Percentiles rank a stretch among this genome's conserved stretches.
phyloP scores from a whole-genome alignment of 2,113 vertebrate species.

The Peromyscus leucopus region DNA sequence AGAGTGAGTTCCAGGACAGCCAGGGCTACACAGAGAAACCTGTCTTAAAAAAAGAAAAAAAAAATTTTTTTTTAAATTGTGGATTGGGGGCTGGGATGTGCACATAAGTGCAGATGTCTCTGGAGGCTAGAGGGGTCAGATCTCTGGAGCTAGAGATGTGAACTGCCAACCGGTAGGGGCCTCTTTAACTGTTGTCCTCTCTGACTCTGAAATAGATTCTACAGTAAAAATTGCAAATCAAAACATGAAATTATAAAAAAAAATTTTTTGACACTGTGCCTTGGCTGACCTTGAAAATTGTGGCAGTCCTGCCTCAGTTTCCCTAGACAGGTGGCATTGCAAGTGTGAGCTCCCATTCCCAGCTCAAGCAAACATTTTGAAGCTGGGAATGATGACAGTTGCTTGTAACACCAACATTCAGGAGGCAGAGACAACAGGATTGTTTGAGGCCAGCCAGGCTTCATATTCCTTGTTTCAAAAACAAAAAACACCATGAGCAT shows the following conservation, averaged over 20 bases:
- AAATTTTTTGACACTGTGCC: not conserved
- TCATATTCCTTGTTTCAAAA: not conserved
- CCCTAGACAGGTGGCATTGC: too few relatives aligned
- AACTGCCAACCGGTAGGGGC: not conserved
- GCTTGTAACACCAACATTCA: not conserved
- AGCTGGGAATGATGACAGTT: not conserved
- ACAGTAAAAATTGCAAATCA: not conserved
- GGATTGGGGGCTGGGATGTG: not conserved
- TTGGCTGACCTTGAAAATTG: not conserved
- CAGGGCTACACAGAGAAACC: not conserved
- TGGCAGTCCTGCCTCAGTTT: not conserved
- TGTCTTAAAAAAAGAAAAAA: not conserved
- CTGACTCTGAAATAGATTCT: not conserved
- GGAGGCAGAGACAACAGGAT: not conserved
- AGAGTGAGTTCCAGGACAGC: not conserved
- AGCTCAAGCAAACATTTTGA: not conserved
- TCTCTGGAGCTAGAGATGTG: not conserved
- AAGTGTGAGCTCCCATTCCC: not conserved
- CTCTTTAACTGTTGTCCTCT: not conserved
- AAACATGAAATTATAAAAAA: not conserved
- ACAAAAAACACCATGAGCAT: not conserved
- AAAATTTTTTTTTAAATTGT: not conserved
- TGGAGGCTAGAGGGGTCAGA: not conserved
- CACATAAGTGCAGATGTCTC: not conserved
- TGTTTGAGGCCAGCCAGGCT: not conserved